A percentile compares a stretch with the other conserved stretches of the same genome.
Conservation (phyloP, 2,888 invertebrate species). For the Anodontia alba region DNA sequence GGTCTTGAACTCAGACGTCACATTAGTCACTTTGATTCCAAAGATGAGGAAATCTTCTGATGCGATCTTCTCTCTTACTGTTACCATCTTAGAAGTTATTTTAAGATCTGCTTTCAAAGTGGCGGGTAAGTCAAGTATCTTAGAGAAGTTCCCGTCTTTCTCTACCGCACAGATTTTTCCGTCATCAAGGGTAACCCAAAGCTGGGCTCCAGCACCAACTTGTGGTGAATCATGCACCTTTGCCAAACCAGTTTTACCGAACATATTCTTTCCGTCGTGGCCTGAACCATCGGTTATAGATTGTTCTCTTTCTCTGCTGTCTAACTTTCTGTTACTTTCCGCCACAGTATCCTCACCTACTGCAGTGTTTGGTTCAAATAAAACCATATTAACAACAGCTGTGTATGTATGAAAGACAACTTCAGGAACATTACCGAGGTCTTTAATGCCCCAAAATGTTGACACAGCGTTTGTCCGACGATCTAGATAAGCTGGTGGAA, state of each 20-base stretch:
- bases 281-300: too few species aligned
- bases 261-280: too few species aligned
- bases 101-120: conserved; percentile 43
- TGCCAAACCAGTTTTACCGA: too few species aligned
- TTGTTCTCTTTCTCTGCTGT: too few species aligned
- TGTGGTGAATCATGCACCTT: too few species aligned
- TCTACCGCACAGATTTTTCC: conserved; percentile 42
- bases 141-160: conserved; percentile 36
- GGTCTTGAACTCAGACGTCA: conserved; percentile 26
- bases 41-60: conserved; percentile 53
- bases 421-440: conserved; percentile 31
- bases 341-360: too few species aligned
- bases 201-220: conserved; percentile 41
- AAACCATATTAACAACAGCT: conserved; percentile 44
- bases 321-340: too few species aligned
- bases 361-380: conserved; percentile 36
- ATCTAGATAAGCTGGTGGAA: conserved; percentile 43
- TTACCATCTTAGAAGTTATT: conserved; percentile 51
- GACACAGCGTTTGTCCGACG: conserved; percentile 5
- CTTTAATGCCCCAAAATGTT: conserved; percentile 55
- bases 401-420: conserved; percentile 44
- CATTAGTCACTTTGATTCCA: conserved; percentile 34
- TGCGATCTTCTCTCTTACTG: conserved; percentile 8
- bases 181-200: conserved; percentile 46
- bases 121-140: conserved; percentile 30